phyloP scores from a whole-genome alignment of 2,797 vertebrate species.

The Sebastes trivittatus region DNA sequence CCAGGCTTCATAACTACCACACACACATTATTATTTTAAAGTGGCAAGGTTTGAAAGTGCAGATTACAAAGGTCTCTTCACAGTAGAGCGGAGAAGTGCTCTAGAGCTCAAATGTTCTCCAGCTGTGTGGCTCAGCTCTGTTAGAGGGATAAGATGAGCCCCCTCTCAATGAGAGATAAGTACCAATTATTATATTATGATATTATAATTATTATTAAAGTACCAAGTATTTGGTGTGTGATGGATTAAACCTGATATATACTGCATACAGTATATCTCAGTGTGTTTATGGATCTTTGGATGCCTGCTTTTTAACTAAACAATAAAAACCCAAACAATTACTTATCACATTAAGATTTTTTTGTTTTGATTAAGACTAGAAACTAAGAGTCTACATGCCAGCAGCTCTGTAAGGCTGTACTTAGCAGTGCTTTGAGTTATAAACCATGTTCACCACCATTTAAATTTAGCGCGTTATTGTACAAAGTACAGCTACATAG shows the following conservation, averaged over 20 bases:
- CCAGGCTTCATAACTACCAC: not conserved
- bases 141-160: slow-evolving; percentile 61
- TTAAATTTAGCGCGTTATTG: not conserved
- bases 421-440: too few species aligned
- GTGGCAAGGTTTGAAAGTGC: slow-evolving; percentile 46
- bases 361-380: too few species aligned
- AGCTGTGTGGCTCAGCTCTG: slow-evolving; percentile 54
- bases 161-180: slow-evolving; percentile 66
- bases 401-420: too few species aligned
- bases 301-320: too few species aligned
- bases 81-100: slow-evolving; percentile 54
- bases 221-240: not conserved
- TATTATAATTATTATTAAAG: too few species aligned
- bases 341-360: too few species aligned
- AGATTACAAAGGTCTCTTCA: slow-evolving; percentile 64
- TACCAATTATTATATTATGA: slow-evolving; percentile 8
- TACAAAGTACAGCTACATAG: not conserved
- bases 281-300: too few species aligned
- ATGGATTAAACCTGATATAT: not conserved
- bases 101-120: slow-evolving; percentile 63
- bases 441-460: not conserved
- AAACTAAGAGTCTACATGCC: too few species aligned
- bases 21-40: slow-evolving; percentile 39
- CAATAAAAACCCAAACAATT: too few species aligned
- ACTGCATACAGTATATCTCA: too few species aligned